phyloP scores from a whole-genome alignment of 2,113 vertebrate genomes.

The Mellivora capensis region DNA sequence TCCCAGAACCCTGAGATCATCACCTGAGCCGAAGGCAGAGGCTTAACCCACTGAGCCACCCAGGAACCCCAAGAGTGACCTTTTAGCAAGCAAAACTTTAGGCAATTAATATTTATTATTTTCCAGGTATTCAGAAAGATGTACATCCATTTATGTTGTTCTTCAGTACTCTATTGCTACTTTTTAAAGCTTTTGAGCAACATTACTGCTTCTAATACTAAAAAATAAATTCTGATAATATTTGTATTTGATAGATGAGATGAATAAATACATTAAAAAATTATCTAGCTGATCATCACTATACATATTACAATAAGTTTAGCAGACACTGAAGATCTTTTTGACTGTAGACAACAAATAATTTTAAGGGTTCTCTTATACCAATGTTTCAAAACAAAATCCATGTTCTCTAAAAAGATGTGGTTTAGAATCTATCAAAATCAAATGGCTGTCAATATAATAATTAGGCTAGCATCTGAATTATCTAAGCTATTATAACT shows the following conservation, averaged over 20 bases:
- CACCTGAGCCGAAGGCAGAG: too few species aligned
- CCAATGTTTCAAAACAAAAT: conserved; percentile 16
- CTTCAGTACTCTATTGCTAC: not conserved
- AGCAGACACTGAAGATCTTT: not conserved
- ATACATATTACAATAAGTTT: not conserved
- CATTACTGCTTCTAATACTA: not conserved
- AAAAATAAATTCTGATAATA: not conserved
- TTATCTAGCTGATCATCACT: not conserved
- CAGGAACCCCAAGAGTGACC: not conserved
- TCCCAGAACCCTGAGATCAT: too few species aligned
- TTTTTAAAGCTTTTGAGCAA: not conserved
- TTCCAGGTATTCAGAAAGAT: not conserved
- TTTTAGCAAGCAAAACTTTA: not conserved
- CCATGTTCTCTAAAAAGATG: not conserved
- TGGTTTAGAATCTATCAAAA: conserved; percentile 21
- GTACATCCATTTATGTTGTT: not conserved
- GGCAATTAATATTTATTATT: not conserved
- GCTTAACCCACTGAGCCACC: too few species aligned
- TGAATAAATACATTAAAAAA: not conserved
- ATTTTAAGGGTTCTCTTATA: not conserved
- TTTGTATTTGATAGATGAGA: not conserved
- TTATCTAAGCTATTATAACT: conserved; percentile 1
- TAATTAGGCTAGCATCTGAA: conserved; percentile 2
- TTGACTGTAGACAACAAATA: not conserved
- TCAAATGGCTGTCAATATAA: not conserved